Evolutionary conservation across 2,888 invertebrate species (phyloP), one percentile per base, ranked within the genome.

Genomic region (Xanthia togata): DNA sequence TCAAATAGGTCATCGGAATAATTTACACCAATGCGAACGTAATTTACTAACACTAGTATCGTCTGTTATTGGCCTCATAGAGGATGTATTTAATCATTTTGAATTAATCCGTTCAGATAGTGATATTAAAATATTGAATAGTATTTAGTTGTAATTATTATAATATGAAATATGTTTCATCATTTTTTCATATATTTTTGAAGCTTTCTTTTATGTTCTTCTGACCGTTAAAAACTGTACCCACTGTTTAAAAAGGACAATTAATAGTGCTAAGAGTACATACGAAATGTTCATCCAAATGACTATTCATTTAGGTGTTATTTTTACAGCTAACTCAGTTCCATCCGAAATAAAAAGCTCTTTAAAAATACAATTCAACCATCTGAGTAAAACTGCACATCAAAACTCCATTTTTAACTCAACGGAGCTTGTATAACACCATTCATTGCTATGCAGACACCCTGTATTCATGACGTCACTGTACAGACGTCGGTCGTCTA

Each of bases 391-490:
- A 82, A 73, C 69, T 73, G 68, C 17, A 80, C 68, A 80, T 68
- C 74, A 77, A 79, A 84, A 74, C 31, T 12, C 64, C 72, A 75
- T 87, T 85, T 87, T 81, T 78, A 79, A 82, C 81, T 85, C 79
- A 62, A 70, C 78, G 69, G 31, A 35, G 62, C 67, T 72, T 76
- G 75, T 78, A n/a, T 50, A 85, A 71, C 80, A 81, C 76, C 63
- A 62, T 84, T 79, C 83, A 86, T 86, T 83, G 79, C 84, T 87
- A 84, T 88, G 89, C 82, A 84, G 85, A 87, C 75, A 76, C 41
- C 81, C 78, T 73, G 78, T 78, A 74, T 73, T 69, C 70, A 73
- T 77, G 73, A 78, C 79, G 79, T 83, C 78, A 85, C 65, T 59
- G 70, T 64, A 68, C 82, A 85, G 76, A 83, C 79, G 65, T 79